A percentile compares a stretch with the other conserved stretches of the same genome.
Evolutionary conservation across 2,797 vertebrate species (phyloP).

Genomic region (Gymnodraco acuticeps): DNA sequence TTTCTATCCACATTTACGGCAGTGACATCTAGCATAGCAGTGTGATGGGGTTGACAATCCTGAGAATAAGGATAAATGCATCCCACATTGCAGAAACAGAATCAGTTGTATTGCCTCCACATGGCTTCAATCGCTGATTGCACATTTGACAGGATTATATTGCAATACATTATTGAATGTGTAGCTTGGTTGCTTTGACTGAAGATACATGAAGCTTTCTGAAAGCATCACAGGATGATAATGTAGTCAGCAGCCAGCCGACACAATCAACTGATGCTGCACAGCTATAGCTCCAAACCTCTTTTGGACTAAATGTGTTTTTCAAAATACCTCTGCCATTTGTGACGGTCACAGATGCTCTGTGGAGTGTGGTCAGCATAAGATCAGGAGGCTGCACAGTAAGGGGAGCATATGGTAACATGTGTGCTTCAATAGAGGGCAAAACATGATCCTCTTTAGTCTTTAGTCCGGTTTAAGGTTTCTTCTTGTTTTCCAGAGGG

Average conservation of each 20-base stretch:
- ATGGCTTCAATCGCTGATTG: slow-evolving; percentile 28
- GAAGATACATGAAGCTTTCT: not conserved
- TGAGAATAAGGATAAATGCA: slow-evolving; percentile 21
- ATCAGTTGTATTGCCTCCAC: slow-evolving; percentile 25
- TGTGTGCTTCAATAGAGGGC: slow-evolving; percentile 48
- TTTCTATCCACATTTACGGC: slow-evolving; percentile 11
- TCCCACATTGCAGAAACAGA: slow-evolving; percentile 19
- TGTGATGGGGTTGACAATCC: slow-evolving; percentile 19
- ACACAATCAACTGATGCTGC: slow-evolving; percentile 24
- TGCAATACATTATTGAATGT: slow-evolving; percentile 38
- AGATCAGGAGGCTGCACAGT: slow-evolving; percentile 57
- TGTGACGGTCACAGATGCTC: slow-evolving; percentile 58
- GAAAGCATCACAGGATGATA: slow-evolving; percentile 28
- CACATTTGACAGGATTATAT: slow-evolving; percentile 38
- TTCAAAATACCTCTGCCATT: slow-evolving; percentile 41
- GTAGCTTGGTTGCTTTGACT: slow-evolving; percentile 17
- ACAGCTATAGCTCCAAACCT: slow-evolving; percentile 17
- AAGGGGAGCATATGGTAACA: slow-evolving; percentile 71
- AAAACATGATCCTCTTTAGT: slow-evolving; percentile 43
- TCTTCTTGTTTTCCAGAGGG: slow-evolving; percentile 35
- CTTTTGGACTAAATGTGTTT: slow-evolving; percentile 32
- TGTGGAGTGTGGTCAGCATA: slow-evolving; percentile 76
- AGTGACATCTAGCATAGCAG: slow-evolving; percentile 9
- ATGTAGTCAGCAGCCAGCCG: slow-evolving; percentile 22
- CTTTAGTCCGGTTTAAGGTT: slow-evolving; percentile 6